Conservation (phyloP, 2,113 vertebrate genomes). For the Macrotus californicus region DNA sequence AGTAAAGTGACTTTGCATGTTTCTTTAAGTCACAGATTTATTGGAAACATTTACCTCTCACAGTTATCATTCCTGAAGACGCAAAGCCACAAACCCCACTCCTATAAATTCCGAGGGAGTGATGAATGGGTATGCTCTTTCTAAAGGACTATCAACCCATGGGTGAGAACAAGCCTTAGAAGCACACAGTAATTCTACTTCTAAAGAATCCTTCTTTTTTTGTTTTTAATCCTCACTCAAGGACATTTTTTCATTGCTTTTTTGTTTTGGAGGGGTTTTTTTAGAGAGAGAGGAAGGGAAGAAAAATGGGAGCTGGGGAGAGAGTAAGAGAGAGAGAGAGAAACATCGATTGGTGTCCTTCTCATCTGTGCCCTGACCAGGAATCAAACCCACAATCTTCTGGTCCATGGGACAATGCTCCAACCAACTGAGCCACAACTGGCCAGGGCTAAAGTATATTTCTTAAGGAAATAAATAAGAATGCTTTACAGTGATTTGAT, state of each 20-base stretch:
- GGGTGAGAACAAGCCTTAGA: background rate
- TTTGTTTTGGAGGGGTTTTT: too few species aligned
- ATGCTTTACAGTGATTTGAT: background rate
- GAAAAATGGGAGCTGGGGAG: too few species aligned
- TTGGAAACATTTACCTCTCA: background rate
- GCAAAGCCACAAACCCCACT: background rate
- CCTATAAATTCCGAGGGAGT: background rate
- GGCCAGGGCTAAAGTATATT: background rate
- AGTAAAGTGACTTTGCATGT: background rate
- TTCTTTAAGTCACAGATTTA: background rate
- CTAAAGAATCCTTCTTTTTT: too few species aligned
- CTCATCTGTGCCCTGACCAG: too few species aligned
- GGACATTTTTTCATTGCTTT: too few species aligned
- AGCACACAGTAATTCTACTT: background rate
- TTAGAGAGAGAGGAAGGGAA: too few species aligned
- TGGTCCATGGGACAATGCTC: too few species aligned
- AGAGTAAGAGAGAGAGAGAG: too few species aligned
- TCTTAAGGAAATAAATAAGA: background rate
- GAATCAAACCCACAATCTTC: too few species aligned
- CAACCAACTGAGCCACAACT: too few species aligned
- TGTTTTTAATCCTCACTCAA: too few species aligned
- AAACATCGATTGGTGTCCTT: too few species aligned
- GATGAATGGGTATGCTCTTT: background rate
- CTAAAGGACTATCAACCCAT: background rate
- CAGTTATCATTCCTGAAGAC: background rate